Conservation (phyloP, 2,797 vertebrate genomes). For the Typhlichthys subterraneus region DNA sequence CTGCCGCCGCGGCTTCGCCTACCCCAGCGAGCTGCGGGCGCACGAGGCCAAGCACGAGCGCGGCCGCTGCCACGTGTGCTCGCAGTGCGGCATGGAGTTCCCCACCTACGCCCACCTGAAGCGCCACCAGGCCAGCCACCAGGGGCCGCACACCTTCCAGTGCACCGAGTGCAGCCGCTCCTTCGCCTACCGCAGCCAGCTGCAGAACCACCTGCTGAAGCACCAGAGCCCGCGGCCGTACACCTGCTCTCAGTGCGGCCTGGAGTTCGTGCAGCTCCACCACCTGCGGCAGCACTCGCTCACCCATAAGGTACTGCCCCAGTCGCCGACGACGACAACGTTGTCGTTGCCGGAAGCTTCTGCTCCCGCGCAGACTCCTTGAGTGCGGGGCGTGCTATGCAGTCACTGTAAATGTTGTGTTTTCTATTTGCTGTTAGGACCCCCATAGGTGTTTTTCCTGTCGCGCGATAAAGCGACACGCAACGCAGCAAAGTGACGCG, state of each 20-base stretch:
- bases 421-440: background rate
- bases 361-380: constrained; percentile 1
- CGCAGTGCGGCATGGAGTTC: constrained; percentile 96
- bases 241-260: constrained; percentile 94
- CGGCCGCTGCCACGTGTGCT: constrained; percentile 91
- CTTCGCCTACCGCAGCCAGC: constrained; percentile 96
- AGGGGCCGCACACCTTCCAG: constrained; percentile 93
- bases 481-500: too few species aligned
- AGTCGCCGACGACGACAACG: too few species aligned
- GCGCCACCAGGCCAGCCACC: constrained; percentile 93
- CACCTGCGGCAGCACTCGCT: constrained; percentile 96
- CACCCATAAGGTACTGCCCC: constrained; percentile 89
- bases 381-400: background rate
- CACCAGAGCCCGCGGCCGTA: constrained; percentile 95
- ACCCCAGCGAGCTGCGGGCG: constrained; percentile 93
- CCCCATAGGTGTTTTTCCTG: background rate
- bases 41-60: constrained; percentile 95
- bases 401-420: constrained; percentile 15
- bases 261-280: constrained; percentile 97
- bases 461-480: background rate
- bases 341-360: constrained; percentile 7
- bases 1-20: constrained; percentile 94
- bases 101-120: constrained; percentile 96
- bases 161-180: constrained; percentile 95
- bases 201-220: constrained; percentile 96